phyloP scores from a whole-genome alignment of 2,888 invertebrate species.

The Drosophila merina region DNA sequence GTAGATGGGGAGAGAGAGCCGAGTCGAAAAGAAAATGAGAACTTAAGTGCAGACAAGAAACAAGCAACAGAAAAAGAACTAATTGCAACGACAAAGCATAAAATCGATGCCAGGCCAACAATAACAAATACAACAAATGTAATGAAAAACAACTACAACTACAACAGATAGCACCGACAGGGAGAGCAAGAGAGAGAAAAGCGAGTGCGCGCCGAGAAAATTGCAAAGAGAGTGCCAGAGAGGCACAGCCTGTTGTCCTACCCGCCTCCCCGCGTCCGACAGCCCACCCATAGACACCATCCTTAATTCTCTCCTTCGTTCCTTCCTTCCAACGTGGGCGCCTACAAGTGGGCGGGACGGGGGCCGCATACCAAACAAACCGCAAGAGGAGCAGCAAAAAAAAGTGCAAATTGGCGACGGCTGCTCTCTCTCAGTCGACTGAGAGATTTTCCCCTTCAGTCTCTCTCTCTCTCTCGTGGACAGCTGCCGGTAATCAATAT shows the following conservation, averaged over 20 bases:
- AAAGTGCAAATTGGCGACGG: slow-evolving; percentile 66
- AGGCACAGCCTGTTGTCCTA: slow-evolving; percentile 62
- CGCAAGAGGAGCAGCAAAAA: slow-evolving; percentile 47
- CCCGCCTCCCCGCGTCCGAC: slow-evolving; percentile 41
- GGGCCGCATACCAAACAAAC: slow-evolving; percentile 43
- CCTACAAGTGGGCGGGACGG: slow-evolving; percentile 74
- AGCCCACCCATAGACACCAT: slow-evolving; percentile 34
- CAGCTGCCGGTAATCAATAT: slow-evolving; percentile 79
- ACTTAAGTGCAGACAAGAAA: slow-evolving; percentile 48
- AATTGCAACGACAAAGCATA: slow-evolving; percentile 79
- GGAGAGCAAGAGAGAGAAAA: slow-evolving; percentile 29
- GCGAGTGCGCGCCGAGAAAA: slow-evolving; percentile 73
- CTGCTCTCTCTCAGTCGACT: slow-evolving; percentile 20
- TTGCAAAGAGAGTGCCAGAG: slow-evolving; percentile 55
- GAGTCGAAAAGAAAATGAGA: slow-evolving; percentile 25
- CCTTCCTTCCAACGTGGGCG: slow-evolving; percentile 65
- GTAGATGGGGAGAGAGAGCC: slow-evolving; percentile 13
- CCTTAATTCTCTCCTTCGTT: slow-evolving; percentile 39
- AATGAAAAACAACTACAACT: slow-evolving; percentile 16
- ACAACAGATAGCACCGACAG: slow-evolving; percentile 32
- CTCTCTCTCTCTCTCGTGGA: slow-evolving; percentile 50
- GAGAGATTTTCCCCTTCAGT: not conserved
- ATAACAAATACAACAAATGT: slow-evolving; percentile 36
- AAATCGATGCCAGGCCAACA: slow-evolving; percentile 74
- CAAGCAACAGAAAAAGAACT: slow-evolving; percentile 60